A percentile compares a stretch with the other conserved stretches of the same genome.
Evolutionary conservation across 2,113 vertebrate species (phyloP).

Genomic region (Catharus fuscescens): DNA sequence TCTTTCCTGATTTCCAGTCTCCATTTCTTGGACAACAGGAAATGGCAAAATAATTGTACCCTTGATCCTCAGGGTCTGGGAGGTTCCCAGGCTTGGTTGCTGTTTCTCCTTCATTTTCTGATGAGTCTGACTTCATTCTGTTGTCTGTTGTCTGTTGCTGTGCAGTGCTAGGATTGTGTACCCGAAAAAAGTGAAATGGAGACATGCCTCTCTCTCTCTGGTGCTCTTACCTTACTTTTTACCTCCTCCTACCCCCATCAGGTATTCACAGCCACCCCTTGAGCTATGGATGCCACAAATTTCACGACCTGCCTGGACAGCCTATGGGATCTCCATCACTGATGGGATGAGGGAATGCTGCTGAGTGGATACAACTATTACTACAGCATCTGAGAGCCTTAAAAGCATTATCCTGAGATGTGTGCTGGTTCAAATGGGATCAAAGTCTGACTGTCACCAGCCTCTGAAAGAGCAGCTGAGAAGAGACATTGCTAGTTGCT

Average conservation of each 20-base stretch:
- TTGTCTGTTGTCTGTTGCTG: accelerated
- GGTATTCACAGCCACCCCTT: neutral
- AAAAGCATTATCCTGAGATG: neutral
- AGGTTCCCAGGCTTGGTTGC: neutral
- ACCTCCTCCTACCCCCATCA: no score
- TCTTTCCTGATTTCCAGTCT: neutral
- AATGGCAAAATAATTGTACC: neutral
- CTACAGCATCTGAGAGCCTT: neutral
- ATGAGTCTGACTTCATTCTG: neutral
- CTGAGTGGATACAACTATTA: neutral
- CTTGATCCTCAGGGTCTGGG: neutral
- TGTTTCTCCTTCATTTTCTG: neutral
- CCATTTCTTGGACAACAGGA: neutral
- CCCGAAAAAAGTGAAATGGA: neutral
- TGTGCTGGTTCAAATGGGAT: neutral
- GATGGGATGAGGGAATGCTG: neutral
- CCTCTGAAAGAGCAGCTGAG: neutral
- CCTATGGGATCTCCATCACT: neutral
- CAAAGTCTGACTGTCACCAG: neutral
- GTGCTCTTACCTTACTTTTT: neutral
- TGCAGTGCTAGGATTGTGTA: neutral
- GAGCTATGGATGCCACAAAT: neutral
- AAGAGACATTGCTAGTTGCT: neutral
- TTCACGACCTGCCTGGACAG: neutral
- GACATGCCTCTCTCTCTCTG: neutral